Evolutionary conservation across 2,113 vertebrate species (phyloP).

Genomic region (Calidris pugnax): DNA sequence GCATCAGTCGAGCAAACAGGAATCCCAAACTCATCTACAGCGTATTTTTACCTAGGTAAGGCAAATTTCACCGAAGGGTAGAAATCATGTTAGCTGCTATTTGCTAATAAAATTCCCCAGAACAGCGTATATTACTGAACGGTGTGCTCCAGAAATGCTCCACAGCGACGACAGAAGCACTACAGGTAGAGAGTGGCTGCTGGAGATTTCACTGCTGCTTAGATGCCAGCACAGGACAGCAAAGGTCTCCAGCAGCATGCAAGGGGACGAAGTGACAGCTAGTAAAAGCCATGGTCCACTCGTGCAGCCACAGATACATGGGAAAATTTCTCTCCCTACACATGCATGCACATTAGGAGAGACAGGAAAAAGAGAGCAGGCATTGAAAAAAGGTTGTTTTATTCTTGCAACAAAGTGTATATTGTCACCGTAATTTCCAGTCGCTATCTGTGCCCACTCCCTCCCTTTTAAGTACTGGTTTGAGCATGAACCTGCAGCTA

Average conservation of each 20-base stretch:
- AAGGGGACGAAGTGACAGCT: not conserved
- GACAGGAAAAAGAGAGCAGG: not conserved
- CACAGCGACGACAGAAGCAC: not conserved
- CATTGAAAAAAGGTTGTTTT: slow-evolving; percentile 1
- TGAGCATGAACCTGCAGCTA: slow-evolving; percentile 50
- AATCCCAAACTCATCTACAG: not conserved
- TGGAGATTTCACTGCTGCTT: not conserved
- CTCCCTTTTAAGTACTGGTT: slow-evolving; percentile 21
- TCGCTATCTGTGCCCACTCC: not conserved
- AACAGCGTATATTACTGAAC: not conserved
- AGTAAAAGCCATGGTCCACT: not conserved
- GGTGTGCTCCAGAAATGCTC: not conserved
- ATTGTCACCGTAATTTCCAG: not conserved
- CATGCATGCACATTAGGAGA: not conserved
- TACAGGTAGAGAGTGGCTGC: not conserved
- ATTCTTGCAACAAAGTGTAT: slow-evolving; percentile 16
- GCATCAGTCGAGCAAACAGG: not conserved
- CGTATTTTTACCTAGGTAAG: not conserved
- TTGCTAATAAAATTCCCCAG: not conserved
- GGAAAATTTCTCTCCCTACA: not conserved
- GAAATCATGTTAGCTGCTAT: not conserved
- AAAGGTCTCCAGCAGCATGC: not conserved
- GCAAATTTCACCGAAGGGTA: not conserved
- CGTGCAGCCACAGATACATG: not conserved
- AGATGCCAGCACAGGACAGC: not conserved